Conservation (phyloP, 53 echinoderm and acorn worm species). For the Patiria pectinifera region DNA sequence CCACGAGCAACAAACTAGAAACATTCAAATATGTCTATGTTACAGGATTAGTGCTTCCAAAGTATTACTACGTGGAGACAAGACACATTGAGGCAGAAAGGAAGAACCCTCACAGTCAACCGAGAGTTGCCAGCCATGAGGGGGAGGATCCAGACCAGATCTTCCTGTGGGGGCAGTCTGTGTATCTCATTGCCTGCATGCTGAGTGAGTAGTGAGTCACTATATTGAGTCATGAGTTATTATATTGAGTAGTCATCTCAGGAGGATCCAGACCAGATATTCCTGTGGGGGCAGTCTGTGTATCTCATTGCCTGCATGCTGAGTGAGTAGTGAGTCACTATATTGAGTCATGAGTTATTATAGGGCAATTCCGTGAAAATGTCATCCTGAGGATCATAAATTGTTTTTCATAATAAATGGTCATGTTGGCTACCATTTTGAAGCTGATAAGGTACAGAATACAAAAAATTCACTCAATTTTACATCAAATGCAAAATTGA, state of each 20-base stretch:
- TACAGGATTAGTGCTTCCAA: constrained; percentile 69
- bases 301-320: constrained; percentile 64
- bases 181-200: constrained; percentile 68
- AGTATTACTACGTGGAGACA: constrained; percentile 87
- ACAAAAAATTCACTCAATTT: too few relatives aligned
- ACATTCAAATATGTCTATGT: too few relatives aligned
- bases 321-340: not conserved
- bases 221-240: not conserved
- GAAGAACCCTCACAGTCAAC: constrained; percentile 72
- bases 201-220: constrained; percentile 17
- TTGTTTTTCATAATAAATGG: too few relatives aligned
- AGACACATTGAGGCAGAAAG: constrained; percentile 74
- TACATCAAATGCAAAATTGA: too few relatives aligned
- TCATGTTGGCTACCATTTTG: too few relatives aligned
- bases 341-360: constrained; percentile 65
- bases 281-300: constrained; percentile 87
- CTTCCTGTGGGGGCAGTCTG: constrained; percentile 90
- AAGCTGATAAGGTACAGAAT: too few relatives aligned
- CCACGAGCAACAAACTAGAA: not conserved
- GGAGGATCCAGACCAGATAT: constrained; percentile 64
- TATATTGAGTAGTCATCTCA: constrained; percentile 9
- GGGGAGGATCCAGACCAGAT: constrained; percentile 68
- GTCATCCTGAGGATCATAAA: too few relatives aligned
- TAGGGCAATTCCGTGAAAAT: too few relatives aligned
- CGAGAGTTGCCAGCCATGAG: constrained; percentile 67